phyloP scores from a whole-genome alignment of 2,888 invertebrate species.

The Ophioninae sp. region DNA sequence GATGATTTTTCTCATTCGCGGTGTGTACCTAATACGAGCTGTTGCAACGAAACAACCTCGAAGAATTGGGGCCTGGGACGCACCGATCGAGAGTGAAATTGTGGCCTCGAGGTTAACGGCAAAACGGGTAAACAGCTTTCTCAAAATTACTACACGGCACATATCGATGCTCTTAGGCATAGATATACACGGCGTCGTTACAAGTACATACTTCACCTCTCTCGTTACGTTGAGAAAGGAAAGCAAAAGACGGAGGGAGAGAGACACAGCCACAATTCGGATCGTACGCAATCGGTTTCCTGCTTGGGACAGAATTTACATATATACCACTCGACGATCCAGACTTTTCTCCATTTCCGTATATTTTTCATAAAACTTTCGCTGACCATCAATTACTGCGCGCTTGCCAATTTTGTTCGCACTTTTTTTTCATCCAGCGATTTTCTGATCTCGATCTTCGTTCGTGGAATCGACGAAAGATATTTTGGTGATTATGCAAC shows the following conservation, averaged over 20 bases:
- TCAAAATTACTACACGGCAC: conserved; percentile 49
- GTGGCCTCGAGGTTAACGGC: conserved; percentile 42
- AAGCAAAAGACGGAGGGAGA: conserved; percentile 5
- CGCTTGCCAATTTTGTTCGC: conserved; percentile 29
- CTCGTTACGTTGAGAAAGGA: conserved; percentile 23
- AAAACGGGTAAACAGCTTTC: conserved; percentile 50
- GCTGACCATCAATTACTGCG: conserved; percentile 18
- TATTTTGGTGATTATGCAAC: not conserved
- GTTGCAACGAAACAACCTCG: conserved; percentile 59
- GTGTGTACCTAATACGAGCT: conserved; percentile 45
- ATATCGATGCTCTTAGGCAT: conserved; percentile 38
- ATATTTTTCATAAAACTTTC: conserved; percentile 55
- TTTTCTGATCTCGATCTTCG: conserved; percentile 20
- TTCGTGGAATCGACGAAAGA: not conserved
- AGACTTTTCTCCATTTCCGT: conserved; percentile 18
- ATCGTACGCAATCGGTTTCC: conserved; percentile 32
- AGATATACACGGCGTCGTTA: conserved; percentile 24
- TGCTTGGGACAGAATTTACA: conserved; percentile 20
- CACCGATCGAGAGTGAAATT: conserved; percentile 54
- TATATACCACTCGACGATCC: conserved; percentile 22
- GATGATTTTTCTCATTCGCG: conserved; percentile 4
- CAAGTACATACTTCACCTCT: not conserved
- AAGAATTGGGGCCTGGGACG: conserved; percentile 38
- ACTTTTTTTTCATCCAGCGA: conserved; percentile 12
- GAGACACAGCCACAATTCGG: conserved; percentile 7